Percentiles rank a stretch among this genome's conserved stretches.
Conservation (phyloP, 2,888 invertebrate species). For the Chalcosyrphus nemorum region DNA sequence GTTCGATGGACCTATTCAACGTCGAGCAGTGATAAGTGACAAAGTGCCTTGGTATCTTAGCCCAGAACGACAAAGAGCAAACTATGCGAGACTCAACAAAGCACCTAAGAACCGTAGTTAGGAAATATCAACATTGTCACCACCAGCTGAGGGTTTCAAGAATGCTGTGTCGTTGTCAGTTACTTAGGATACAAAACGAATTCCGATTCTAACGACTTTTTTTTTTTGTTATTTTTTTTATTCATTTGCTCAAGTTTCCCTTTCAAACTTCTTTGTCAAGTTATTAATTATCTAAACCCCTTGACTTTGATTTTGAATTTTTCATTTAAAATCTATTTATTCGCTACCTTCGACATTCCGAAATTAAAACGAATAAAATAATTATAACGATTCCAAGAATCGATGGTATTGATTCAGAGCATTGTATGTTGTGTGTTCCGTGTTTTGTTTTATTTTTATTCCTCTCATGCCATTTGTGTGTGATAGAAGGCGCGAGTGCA, state of each 20-base stretch:
- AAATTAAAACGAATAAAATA: constrained; percentile 26
- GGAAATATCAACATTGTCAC: constrained; percentile 40
- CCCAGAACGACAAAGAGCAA: not conserved
- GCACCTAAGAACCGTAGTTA: constrained; percentile 37
- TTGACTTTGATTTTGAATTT: constrained; percentile 8
- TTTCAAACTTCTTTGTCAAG: not conserved
- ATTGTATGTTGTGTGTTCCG: constrained; percentile 39
- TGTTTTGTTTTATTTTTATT: constrained; percentile 1
- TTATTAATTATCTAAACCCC: not conserved
- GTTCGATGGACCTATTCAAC: not conserved
- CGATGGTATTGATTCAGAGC: constrained; percentile 64
- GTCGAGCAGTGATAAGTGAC: constrained; percentile 7
- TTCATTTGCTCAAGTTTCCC: not conserved
- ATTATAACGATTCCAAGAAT: constrained; percentile 44
- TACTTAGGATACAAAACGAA: constrained; percentile 3
- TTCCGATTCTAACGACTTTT: constrained; percentile 25
- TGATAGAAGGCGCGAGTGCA: constrained; percentile 18
- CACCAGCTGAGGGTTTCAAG: constrained; percentile 39
- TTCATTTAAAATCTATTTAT: not conserved
- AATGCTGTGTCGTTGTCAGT: constrained; percentile 26
- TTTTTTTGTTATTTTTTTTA: not conserved
- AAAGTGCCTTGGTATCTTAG: constrained; percentile 1
- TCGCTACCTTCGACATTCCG: not conserved
- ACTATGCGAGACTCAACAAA: constrained; percentile 46
- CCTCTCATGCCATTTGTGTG: not conserved